Evolutionary conservation across 2,113 vertebrate genomes (phyloP), one percentile per base, ranked within the genome.

Genomic region (Gulo gulo): DNA sequence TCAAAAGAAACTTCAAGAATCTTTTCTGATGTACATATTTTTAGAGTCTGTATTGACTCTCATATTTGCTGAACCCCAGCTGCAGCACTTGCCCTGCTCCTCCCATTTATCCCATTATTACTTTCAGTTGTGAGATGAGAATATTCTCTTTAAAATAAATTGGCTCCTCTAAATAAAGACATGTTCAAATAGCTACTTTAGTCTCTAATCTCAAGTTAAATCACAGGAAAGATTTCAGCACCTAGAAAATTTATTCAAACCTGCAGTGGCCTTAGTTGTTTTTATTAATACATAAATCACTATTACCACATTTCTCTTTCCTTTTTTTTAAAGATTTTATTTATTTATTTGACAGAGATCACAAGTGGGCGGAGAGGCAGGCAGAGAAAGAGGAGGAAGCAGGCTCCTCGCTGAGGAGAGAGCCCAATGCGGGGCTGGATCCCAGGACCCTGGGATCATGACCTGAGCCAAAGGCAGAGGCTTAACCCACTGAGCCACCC

Each of bases 111-210:
- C 47, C 65, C 63, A 91, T 93, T 96, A 91, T 89, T 93, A 69
- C 50, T 96, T 97, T 94, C 97, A 93, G 78, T 83, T 65, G 63
- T 89, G 81, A 95, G 59, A 89, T 92, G 78, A 97, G 36, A 76
- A 52, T 36, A 10, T 73, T 92, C 79, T 89, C 23, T 95, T 89
- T 82, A 71, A 50, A 87, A 63, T 87, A 92, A 87, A 45, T 36
- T 2, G 3, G 9, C 47, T 76, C 39, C 42, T 96, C 73, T 82
- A 85, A 93, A 63, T 85, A 79, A 80, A 87, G 45, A 96, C 81
- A 73, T 96, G 26, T 50, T 42, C n/a, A 79, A 82, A 91, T 84
- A 80, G 47, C 39, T 57, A 65, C 29, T 65, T 91, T 73, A 79
- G 34, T 88, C 39, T 82, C 55, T 47, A 87, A 91, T 90, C 74